Conservation (phyloP, 2,888 invertebrate genomes). For the Pinctada fucata region DNA sequence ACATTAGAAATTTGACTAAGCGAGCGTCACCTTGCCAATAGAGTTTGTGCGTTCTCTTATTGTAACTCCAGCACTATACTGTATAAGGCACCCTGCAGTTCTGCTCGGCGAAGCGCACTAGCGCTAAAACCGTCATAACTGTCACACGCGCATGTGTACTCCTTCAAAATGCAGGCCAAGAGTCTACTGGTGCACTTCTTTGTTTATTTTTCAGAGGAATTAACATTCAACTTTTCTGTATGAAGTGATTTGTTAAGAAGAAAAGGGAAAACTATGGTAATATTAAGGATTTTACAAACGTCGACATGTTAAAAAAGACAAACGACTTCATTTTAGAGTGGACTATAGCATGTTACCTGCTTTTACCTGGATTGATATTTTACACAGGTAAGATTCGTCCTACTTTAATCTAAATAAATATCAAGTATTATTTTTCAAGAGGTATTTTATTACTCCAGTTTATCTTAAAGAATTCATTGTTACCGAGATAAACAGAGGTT, state of each 20-base stretch:
- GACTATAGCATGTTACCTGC: background rate
- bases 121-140: background rate
- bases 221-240: background rate
- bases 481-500: no score
- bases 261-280: background rate
- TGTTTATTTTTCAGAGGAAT: background rate
- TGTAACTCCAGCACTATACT: background rate
- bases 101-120: background rate
- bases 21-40: background rate
- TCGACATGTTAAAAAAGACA: background rate
- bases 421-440: background rate
- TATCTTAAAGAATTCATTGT: background rate
- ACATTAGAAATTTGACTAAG: background rate
- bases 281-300: background rate
- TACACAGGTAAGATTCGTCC: background rate
- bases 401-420: background rate
- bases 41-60: background rate
- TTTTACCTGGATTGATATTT: background rate
- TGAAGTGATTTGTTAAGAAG: background rate
- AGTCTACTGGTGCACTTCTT: background rate
- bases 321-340: background rate
- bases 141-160: background rate
- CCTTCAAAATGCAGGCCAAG: background rate
- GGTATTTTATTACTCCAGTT: background rate
- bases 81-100: background rate